Percentiles rank a stretch among this genome's conserved stretches.
These are phyloP conservation scores for Thamnophis sirtalis DNA, from an alignment of 2,113 vertebrate species.

Conservation along the genomic window DNA sequence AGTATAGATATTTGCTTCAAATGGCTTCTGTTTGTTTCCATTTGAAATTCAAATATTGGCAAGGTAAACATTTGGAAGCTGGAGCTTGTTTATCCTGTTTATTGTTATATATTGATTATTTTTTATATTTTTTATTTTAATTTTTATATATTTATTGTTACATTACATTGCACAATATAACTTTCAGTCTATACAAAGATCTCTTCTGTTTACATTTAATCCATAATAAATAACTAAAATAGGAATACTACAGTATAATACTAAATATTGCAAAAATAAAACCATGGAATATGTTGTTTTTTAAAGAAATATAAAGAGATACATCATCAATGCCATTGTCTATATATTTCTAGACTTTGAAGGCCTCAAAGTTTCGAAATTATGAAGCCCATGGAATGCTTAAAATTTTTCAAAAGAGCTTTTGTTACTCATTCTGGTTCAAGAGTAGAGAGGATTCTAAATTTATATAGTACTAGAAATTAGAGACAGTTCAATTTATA, in stretches of 20 bases:
- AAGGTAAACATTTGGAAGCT: not conserved
- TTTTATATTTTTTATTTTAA: not conserved
- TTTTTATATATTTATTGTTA: not conserved
- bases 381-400: not conserved
- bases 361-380: not conserved
- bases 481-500: not conserved
- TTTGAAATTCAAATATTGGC: not conserved
- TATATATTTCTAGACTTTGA: no score
- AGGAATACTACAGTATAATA: not conserved
- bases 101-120: not conserved
- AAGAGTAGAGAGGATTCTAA: not conserved
- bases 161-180: not conserved
- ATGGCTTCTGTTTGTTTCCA: not conserved
- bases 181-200: not conserved
- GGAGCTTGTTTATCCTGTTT: not conserved
- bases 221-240: not conserved
- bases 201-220: not conserved
- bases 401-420: not conserved
- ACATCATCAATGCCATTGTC: not conserved
- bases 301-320: not conserved
- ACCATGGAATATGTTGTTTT: not conserved
- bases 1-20: not conserved
- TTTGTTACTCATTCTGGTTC: not conserved
- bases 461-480: not conserved
- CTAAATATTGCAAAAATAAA: not conserved